Base-by-base conservation (phyloP, 2,113 vertebrate species). In the Pelecanoides urinatrix region DNA sequence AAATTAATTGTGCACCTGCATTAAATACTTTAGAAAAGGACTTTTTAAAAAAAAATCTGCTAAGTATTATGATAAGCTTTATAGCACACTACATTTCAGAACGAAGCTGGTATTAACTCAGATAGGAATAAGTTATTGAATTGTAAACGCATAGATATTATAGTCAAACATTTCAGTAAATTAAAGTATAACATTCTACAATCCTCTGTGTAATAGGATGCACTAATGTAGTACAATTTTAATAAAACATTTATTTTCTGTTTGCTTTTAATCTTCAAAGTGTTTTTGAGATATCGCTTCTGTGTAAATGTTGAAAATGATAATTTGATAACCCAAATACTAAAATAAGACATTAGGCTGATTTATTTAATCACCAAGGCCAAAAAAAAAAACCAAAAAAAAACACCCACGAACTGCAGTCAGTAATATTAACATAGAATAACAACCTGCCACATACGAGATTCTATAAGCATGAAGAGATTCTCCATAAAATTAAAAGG, bases 231-330 rank as follows among this genome's bases (percentile, higher is more conserved):
- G 53, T 73, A 82, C 53, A 34, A 58, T 90, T 92, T 91, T 74
- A 86, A 81, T 96, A 86, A 95, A 95, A 58, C 71, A 70, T 95
- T 93, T 87, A 87, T 92, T 94, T 92, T 70, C 63, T 71, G 47
- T 74, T 94, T 86, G 50, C 62, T 95, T 86, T 96, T 96, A 95
- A 94, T 96, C 84, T 81, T 81, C 75, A 40, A 61, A 96, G 38
- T 62, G 55, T 45, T 93, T 94, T 40, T 47, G 59, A 88, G 75
- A 25, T 56, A 50, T 13, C 20, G 3, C 71, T 80, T 61, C 67
- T 34, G 40, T 47, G 56, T 34, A 67, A 95, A 89, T 77, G 72
- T 6, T 75, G 88, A 49, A 83, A 88, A 77, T 16, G 26, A 92
- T 92, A n/a, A 75, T 81, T 94, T 87, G 82, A 72, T 92, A 97